Evolutionary conservation across 2,888 invertebrate genomes (phyloP).

Genomic region (Agelastica alni): DNA sequence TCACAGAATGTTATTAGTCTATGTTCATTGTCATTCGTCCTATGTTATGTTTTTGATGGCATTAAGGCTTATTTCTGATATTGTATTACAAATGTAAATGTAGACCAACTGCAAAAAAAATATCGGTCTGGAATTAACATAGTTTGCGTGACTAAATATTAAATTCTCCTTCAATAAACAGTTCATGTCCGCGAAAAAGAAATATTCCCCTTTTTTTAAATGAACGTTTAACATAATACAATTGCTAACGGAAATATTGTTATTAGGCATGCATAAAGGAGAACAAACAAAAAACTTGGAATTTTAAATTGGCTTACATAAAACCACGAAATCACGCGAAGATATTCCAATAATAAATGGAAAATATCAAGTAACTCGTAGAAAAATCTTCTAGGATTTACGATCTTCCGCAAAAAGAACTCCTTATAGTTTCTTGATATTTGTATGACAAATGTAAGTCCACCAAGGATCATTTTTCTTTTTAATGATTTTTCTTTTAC

Average conservation of each 20-base stretch:
- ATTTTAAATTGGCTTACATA: conserved; percentile 19
- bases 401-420: conserved; percentile 28
- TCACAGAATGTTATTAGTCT: too few relatives aligned
- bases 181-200: too few relatives aligned
- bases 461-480: conserved; percentile 28
- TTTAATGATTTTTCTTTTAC: conserved; percentile 27
- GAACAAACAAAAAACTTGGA: conserved; percentile 7
- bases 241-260: conserved; percentile 4
- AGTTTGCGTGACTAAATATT: too few relatives aligned
- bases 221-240: too few relatives aligned
- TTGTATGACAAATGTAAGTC: conserved; percentile 29
- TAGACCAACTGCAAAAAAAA: too few relatives aligned
- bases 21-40: too few relatives aligned
- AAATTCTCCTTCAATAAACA: too few relatives aligned
- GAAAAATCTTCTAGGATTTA: conserved; percentile 26
- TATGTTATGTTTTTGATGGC: too few relatives aligned
- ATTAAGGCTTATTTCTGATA: too few relatives aligned
- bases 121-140: too few relatives aligned
- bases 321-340: conserved; percentile 22
- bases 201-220: too few relatives aligned
- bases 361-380: conserved; percentile 15
- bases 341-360: conserved; percentile 27
- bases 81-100: too few relatives aligned
- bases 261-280: conserved; percentile 10
- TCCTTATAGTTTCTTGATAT: conserved; percentile 27